Conservation (phyloP, 2,888 invertebrate species). For the Orthosia gracilis region DNA sequence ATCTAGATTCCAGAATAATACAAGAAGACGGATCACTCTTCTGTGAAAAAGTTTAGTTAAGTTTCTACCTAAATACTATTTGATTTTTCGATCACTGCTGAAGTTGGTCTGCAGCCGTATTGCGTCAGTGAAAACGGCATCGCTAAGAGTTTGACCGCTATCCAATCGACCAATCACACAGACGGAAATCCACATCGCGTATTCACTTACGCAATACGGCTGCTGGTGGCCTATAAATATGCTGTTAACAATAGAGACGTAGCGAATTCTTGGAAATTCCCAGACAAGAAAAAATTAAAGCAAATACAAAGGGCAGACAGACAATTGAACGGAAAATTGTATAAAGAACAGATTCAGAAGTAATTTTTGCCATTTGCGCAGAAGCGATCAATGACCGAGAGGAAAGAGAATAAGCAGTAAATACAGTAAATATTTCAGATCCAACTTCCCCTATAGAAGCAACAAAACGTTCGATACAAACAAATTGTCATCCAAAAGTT, state of each 20-base stretch:
- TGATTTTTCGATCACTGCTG: conserved; percentile 30
- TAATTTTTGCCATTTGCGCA: not conserved
- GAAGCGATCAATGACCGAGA: conserved; percentile 9
- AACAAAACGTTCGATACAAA: conserved; percentile 30
- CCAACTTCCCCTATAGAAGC: conserved; percentile 21
- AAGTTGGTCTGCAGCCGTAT: too few species aligned
- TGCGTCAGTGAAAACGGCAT: too few species aligned
- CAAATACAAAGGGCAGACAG: not conserved
- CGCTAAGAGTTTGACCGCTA: too few species aligned
- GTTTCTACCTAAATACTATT: conserved; percentile 31
- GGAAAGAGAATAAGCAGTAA: conserved; percentile 4
- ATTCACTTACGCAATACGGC: too few species aligned
- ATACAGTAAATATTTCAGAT: conserved; percentile 13
- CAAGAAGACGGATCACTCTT: conserved; percentile 24
- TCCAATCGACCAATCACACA: too few species aligned
- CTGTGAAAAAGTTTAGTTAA: conserved; percentile 16
- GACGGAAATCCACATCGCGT: too few species aligned
- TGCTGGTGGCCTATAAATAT: conserved; percentile 16
- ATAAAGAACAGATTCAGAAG: conserved; percentile 5
- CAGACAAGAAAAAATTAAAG: not conserved
- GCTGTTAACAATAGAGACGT: conserved; percentile 22
- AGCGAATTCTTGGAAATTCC: conserved; percentile 5
- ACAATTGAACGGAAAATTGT: not conserved
- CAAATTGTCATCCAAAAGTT: conserved; percentile 47
- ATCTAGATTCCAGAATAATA: conserved; percentile 25